phyloP scores from a whole-genome alignment of 2,113 vertebrate genomes.

The Emydocephalus ijimae region DNA sequence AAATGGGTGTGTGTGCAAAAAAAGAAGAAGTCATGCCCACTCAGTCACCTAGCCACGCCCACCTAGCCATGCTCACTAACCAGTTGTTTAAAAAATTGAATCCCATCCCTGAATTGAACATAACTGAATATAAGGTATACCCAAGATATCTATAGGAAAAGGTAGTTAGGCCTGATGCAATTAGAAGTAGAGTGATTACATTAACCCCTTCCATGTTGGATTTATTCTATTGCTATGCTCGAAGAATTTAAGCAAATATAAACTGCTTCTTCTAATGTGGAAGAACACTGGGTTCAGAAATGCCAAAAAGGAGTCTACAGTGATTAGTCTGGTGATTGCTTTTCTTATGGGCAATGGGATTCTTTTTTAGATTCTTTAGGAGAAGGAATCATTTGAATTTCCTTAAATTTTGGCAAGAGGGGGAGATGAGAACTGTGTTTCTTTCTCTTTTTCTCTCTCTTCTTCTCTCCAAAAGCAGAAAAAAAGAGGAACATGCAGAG shows the following conservation, averaged over 20 bases:
- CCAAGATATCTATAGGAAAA: not conserved
- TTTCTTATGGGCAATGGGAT: not conserved
- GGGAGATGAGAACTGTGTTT: not conserved
- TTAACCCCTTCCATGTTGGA: not conserved
- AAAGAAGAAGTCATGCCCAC: no score
- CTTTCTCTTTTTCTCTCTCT: not conserved
- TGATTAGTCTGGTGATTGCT: not conserved
- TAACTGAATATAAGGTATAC: no score
- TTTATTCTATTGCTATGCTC: not conserved
- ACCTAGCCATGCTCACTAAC: no score
- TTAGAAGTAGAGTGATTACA: not conserved
- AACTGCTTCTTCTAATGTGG: not conserved
- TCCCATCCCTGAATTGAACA: no score
- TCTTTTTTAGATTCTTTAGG: not conserved
- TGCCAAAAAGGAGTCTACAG: not conserved
- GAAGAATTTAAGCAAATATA: not conserved
- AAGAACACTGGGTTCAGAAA: not conserved
- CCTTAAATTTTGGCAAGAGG: not conserved
- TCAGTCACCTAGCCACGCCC: no score
- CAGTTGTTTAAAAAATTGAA: no score
- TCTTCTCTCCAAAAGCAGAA: not conserved
- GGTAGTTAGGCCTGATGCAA: not conserved
- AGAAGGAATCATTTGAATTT: not conserved
- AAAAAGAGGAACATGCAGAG: not conserved
- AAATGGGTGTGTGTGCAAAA: no score